phyloP scores from a whole-genome alignment of 2,113 vertebrate genomes.

The Ardeotis arabs region DNA sequence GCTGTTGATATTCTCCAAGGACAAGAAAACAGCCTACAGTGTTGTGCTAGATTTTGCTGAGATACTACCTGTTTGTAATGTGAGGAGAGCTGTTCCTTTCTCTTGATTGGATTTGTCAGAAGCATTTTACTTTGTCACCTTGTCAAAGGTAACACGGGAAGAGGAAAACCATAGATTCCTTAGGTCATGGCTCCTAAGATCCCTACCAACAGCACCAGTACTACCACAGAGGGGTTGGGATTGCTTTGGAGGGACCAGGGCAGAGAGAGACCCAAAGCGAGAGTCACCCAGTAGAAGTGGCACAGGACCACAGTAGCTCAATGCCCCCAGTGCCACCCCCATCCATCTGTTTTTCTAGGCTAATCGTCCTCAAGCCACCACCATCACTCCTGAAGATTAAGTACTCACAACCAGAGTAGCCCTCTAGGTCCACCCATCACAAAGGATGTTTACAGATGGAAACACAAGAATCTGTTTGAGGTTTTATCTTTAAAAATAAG shows the following conservation, averaged over 20 bases:
- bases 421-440: not conserved
- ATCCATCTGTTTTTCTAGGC: not conserved
- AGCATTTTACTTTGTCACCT: not conserved
- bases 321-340: not conserved
- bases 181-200: rapidly evolving
- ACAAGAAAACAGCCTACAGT: not conserved
- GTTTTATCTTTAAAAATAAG: not conserved
- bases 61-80: rapidly evolving
- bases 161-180: not conserved
- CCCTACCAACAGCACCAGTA: not conserved
- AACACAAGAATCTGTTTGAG: not conserved
- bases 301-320: not conserved
- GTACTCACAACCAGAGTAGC: rapidly evolving
- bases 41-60: not conserved
- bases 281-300: not conserved
- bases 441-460: not conserved
- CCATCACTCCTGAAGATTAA: not conserved
- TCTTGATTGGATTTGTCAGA: not conserved
- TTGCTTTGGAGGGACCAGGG: not conserved
- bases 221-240: not conserved
- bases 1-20: not conserved
- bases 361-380: not conserved
- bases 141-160: not conserved
- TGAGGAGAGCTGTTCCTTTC: not conserved
- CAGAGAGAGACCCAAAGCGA: not conserved